Conservation (phyloP, 2,888 invertebrate species). For the Electrophaes corylata region DNA sequence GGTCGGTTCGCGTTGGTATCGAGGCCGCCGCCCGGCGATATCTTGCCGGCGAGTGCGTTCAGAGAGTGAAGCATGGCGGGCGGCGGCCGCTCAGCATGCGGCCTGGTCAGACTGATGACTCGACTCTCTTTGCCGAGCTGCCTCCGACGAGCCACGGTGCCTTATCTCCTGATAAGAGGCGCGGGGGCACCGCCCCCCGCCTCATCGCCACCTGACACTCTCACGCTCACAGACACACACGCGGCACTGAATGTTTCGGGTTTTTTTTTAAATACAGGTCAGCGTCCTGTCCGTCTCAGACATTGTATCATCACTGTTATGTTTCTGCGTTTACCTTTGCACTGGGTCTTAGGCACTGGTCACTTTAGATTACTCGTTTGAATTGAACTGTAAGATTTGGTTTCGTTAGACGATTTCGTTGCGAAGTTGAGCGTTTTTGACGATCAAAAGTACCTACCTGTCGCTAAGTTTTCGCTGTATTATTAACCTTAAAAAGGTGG, state of each 20-base stretch:
- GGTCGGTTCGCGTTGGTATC: slow-evolving; percentile 89
- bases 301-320: slow-evolving; percentile 63
- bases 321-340: slow-evolving; percentile 42
- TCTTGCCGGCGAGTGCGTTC: slow-evolving; percentile 95
- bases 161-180: slow-evolving; percentile 83
- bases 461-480: no score
- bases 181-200: slow-evolving; percentile 81
- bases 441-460: not conserved
- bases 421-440: slow-evolving; percentile 36
- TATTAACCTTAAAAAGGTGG: no score
- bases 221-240: slow-evolving; percentile 63
- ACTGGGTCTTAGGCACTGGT: slow-evolving; percentile 44
- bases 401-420: slow-evolving; percentile 20
- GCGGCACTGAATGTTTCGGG: slow-evolving; percentile 51
- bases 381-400: slow-evolving; percentile 28
- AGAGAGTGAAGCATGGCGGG: slow-evolving; percentile 94
- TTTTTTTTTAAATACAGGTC: slow-evolving; percentile 59
- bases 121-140: slow-evolving; percentile 69
- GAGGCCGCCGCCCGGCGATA: slow-evolving; percentile 91
- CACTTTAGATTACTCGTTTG: slow-evolving; percentile 42
- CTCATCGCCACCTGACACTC: slow-evolving; percentile 80
- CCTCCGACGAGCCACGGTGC: slow-evolving; percentile 70
- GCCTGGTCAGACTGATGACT: slow-evolving; percentile 79
- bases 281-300: slow-evolving; percentile 78
- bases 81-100: slow-evolving; percentile 82